phyloP scores from a whole-genome alignment of 2,113 vertebrate genomes.

The Pyrgilauda ruficollis region DNA sequence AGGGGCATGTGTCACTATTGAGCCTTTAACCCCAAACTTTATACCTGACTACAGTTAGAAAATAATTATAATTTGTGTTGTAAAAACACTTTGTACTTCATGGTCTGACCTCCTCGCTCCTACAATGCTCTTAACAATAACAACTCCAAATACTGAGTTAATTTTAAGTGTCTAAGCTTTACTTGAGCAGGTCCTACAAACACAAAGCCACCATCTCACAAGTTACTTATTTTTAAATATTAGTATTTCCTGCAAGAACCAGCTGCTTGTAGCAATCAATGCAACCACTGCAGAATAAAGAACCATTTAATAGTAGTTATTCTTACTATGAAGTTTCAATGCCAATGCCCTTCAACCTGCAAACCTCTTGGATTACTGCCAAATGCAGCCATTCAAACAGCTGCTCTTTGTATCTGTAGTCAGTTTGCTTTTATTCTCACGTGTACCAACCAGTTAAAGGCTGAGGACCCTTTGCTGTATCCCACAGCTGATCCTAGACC shows the following conservation, averaged over 20 bases:
- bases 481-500: neutral
- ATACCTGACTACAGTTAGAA: neutral
- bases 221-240: neutral
- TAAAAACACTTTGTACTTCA: neutral
- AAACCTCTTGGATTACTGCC: neutral
- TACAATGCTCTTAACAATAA: neutral
- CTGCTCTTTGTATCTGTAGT: neutral
- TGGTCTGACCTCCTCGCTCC: accelerated
- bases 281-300: neutral
- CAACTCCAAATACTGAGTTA: neutral
- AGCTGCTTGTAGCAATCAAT: neutral
- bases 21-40: neutral
- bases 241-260: neutral
- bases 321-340: neutral
- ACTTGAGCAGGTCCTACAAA: neutral
- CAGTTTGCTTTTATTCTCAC: neutral
- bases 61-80: neutral
- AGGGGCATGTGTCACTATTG: accelerated
- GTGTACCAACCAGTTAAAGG: neutral
- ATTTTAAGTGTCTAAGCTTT: neutral
- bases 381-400: neutral
- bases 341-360: neutral
- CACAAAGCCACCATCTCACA: neutral
- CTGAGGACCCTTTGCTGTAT: neutral
- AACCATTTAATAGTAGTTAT: neutral